Base-by-base conservation (phyloP, 2,113 vertebrate species). In the Tautogolabrus adspersus region DNA sequence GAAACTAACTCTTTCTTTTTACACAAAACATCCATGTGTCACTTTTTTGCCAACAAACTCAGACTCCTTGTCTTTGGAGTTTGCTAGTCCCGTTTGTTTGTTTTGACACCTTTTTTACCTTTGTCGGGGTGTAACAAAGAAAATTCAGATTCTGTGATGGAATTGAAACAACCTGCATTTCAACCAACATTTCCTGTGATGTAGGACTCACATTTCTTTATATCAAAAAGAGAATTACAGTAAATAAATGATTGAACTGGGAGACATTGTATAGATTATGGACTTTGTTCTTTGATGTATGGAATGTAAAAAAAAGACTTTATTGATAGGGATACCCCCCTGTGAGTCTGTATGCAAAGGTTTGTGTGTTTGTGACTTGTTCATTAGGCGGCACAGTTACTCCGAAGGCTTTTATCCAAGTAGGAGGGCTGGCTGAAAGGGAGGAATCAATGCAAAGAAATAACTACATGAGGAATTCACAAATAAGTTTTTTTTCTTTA, bases 301-400 rank as follows among this genome's bases (percentile, higher is more conserved):
- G 40, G 78, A 15, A 85, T 21, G 87, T 84, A 59, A 87, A 85
- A 87, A 59, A 87, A 85, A 87, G 67, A 38, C 18, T 23, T 1
- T 34, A 0, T 12, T 87, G 85, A 90, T 82, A 85, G 12, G 0
- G 38, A 18, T 61, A 22, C 51, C 47, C 75, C 66, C 78, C 18
- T 15, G 12, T 72, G 23, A 78, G 59, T 64, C 54, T 61, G 55
- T 3, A 40, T 72, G 18, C n/a, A 19, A 40, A 65, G 57, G 68
- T 22, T 72, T 67, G 1, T 69, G 52, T 85, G 73, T 80, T 72
- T 79, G 51, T 59, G 22, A 54, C 47, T 30, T 37, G 66, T 71
- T 84, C 77, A 82, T 81, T 71, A 75, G 78, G 49, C 26, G 21
- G 65, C 56, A 30, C 30, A 4, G 71, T 60, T 40, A 22, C 71